Evolutionary conservation across 2,113 vertebrate species (phyloP).

Genomic region (Ictidomys tridecemlineatus): DNA sequence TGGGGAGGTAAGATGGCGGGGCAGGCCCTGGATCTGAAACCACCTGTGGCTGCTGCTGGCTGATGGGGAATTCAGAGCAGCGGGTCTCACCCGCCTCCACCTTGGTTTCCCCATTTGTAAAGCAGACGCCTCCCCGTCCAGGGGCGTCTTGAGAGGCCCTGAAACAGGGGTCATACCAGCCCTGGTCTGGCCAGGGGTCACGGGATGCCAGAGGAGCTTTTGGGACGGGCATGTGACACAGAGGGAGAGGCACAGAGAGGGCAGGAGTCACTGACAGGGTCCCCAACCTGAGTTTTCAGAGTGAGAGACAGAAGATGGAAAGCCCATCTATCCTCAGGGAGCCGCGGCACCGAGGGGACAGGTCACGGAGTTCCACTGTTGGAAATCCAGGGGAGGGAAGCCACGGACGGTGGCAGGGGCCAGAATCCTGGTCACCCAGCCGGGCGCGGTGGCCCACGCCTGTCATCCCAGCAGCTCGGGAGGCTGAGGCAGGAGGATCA

Average conservation of each 20-base stretch:
- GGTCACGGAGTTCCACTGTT: background rate
- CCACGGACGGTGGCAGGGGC: accelerated
- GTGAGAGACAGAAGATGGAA: background rate
- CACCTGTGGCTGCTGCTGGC: background rate
- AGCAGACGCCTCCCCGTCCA: background rate
- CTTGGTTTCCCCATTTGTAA: background rate
- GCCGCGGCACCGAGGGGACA: background rate
- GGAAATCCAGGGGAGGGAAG: background rate
- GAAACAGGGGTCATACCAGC: background rate
- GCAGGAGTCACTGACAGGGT: accelerated
- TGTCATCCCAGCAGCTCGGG: too few relatives aligned
- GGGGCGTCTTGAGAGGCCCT: background rate
- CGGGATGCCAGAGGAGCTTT: background rate
- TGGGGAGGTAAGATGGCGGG: background rate
- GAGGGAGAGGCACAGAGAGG: background rate
- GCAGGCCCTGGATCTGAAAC: background rate
- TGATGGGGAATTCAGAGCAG: background rate
- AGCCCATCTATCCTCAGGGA: background rate
- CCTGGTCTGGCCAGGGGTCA: too few relatives aligned
- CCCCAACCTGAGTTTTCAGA: background rate
- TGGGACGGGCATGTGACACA: background rate
- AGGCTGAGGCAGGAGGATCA: too few relatives aligned
- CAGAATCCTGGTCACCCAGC: background rate
- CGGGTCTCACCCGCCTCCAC: background rate
- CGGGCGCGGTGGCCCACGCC: too few relatives aligned